These are phyloP conservation scores for Acromyrmex heyeri DNA, from an alignment of 1,140 invertebrate genomes.

Conservation along the genomic window DNA sequence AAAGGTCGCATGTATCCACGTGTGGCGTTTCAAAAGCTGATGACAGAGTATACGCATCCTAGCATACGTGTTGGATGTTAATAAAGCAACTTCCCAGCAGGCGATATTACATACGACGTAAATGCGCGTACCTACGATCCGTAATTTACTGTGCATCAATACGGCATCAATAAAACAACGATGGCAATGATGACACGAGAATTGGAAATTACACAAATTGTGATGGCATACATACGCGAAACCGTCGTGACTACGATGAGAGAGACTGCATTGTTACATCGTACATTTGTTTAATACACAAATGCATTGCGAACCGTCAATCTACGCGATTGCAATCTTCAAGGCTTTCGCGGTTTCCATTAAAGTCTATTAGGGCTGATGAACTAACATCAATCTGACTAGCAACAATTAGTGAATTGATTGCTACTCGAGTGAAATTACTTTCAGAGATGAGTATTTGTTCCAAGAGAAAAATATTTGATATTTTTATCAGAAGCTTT, in stretches of 20 bases:
- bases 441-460: neutral
- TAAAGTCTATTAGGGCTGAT: slow-evolving; percentile 12
- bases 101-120: slow-evolving; percentile 18
- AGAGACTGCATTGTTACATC: neutral
- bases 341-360: slow-evolving; percentile 7
- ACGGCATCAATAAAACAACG: slow-evolving; percentile 22
- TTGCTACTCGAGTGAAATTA: neutral
- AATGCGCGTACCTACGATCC: neutral
- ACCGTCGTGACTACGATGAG: neutral
- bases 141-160: slow-evolving; percentile 41
- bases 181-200: neutral
- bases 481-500: neutral
- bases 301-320: neutral
- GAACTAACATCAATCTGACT: neutral
- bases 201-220: slow-evolving; percentile 15
- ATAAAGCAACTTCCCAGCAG: slow-evolving; percentile 19
- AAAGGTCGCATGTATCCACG: slow-evolving; percentile 8
- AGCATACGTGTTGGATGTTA: slow-evolving; percentile 6
- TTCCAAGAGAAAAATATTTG: neutral
- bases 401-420: neutral
- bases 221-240: neutral
- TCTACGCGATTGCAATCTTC: slow-evolving; percentile 5
- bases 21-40: neutral
- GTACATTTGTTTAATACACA: slow-evolving; percentile 24
- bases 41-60: neutral